Base-by-base conservation (phyloP, 2,888 invertebrate genomes). In the Boloria euphrosyne region DNA sequence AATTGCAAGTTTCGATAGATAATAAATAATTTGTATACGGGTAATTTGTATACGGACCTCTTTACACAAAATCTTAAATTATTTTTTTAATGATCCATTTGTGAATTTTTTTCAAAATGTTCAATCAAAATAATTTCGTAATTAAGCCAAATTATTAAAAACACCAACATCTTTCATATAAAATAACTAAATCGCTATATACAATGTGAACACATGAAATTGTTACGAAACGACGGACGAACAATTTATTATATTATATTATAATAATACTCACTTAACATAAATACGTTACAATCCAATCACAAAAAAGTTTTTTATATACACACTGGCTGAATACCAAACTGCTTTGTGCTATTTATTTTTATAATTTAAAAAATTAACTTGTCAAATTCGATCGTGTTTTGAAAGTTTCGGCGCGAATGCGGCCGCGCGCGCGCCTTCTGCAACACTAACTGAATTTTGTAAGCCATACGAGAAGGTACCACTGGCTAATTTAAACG, bases 1-100 rank as follows among this genome's bases (percentile, higher is more conserved):
- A 87, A 83, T 87, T 89, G 90, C 90, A 89, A 89, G 88, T 90
- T 92, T 92, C 90, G 91, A 86, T 89, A 89, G 90, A 88, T 89
- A 89, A 90, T 90, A 90, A 89, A 90, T 90, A 90, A 89, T 90
- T 88, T 84, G 82, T 86, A 87, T 90, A 87, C 87, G 87, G 90
- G 89, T 85, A 74, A 80, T 83, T 86, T 85, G 82, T 84, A 88
- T 88, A 81, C 85, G 79, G 83, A 82, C 76, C 75, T 83, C 81
- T 78, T 80, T 80, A 76, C 74, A 73, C 73, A 74, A 78, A 80
- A 77, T 78, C 74, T 73, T 47, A 52, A 13, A n/a, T 52, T 31
- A n/a, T 27, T 46, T 57, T 57, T 57, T 57, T 7, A 7, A 50
- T 44, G 14, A 44, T 22, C 4, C 22, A 22, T 31, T 13, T 16